phyloP scores from a whole-genome alignment of 1,140 invertebrate genomes.

The Stegodyphus mimosarum region DNA sequence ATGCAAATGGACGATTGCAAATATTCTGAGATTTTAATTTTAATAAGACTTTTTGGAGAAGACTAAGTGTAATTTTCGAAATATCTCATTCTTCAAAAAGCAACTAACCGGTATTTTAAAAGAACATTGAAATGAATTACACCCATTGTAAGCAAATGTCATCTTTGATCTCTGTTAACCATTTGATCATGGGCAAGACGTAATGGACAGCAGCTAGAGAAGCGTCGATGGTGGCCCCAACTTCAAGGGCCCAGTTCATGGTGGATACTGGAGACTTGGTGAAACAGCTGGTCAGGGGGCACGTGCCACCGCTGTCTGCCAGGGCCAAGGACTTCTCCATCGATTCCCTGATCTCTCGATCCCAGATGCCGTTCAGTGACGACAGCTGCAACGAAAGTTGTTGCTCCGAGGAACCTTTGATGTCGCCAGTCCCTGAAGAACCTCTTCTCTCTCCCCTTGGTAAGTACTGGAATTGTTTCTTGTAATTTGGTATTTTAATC shows the following conservation, averaged over 20 bases:
- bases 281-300: conserved; percentile 7
- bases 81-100: too few relatives aligned
- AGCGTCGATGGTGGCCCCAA: neutral
- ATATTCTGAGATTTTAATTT: too few relatives aligned
- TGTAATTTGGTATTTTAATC: neutral
- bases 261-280: conserved; percentile 34
- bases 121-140: too few relatives aligned
- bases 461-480: conserved; percentile 33
- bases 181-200: too few relatives aligned
- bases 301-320: conserved; percentile 33
- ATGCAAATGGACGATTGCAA: too few relatives aligned
- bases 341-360: conserved; percentile 45
- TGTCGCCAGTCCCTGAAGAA: conserved; percentile 1
- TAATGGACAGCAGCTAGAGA: neutral
- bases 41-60: too few relatives aligned
- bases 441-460: conserved; percentile 38
- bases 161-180: too few relatives aligned
- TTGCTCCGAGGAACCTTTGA: conserved; percentile 22
- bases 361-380: conserved; percentile 37
- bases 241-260: conserved; percentile 33
- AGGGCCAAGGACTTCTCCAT: conserved; percentile 58
- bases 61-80: too few relatives aligned
- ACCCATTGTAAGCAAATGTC: too few relatives aligned
- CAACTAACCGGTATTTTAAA: too few relatives aligned
- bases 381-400: conserved; percentile 57